Base-by-base conservation (phyloP, 2,113 vertebrate species). In the Helogale parvula region DNA sequence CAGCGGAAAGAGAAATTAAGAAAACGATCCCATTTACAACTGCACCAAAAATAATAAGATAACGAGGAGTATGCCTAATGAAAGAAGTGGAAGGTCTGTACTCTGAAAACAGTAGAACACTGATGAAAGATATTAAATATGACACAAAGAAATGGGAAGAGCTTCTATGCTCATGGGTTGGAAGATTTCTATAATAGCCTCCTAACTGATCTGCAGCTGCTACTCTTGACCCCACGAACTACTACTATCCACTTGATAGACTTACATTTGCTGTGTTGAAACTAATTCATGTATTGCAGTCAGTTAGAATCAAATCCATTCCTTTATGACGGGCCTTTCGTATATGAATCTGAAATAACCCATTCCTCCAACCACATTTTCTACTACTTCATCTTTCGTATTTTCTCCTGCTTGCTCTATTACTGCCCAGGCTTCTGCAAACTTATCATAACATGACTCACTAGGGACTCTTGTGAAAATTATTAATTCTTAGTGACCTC, bases 231-330 rank as follows among this genome's bases (percentile, higher is more conserved):
- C 12, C 33, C 38, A 47, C 50, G 17, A 31, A 38, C 33, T 41
- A 41, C 33, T 41, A 41, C 41, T 85, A 9, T 47, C 33, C 23
- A 15, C 23, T 63, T 15, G 19, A 33, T 33, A 65, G 13, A 13
- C 35, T 71, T 45, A 25, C 71, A 84, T 88, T 69, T 81, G 27
- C 57, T 69, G 47, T 90, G 21, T 60, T 92, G 88, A 90, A 79
- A 84, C 21, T 77, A 93, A 11, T 33, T 19, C 57, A 27, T 41
- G 13, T 17, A 88, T 87, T 81, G 83, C 38, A 38, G 50, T 84
- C 47, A 81, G n/a, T 90, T 63, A 50, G 41, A 63, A 93, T 82
- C 88, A 89, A 93, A 66, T 80, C 23, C 16, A 86, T n/a, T 77
- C 84, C 33, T 95, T 71, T 83, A 60, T 33, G 57, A 76, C 63